These are phyloP conservation scores for Dermochelys coriacea DNA, from an alignment of 2,797 vertebrate genomes.

Conservation along the genomic window DNA sequence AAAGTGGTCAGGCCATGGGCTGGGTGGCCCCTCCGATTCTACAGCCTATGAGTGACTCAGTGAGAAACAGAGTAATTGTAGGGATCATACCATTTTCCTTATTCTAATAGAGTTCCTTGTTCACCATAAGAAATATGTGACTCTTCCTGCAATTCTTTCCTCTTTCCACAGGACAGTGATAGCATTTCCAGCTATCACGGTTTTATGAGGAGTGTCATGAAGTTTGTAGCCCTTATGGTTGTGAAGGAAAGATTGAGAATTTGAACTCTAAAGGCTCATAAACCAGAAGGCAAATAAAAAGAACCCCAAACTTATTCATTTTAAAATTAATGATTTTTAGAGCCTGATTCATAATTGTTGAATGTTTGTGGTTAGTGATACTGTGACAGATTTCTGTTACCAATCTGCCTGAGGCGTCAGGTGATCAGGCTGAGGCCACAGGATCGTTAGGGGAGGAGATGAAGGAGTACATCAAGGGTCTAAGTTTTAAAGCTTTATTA, in stretches of 20 bases:
- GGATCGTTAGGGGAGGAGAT: too few relatives aligned
- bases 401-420: too few relatives aligned
- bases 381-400: too few relatives aligned
- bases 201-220: background rate
- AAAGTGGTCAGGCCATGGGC: too few relatives aligned
- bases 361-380: background rate
- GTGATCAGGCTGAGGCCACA: too few relatives aligned
- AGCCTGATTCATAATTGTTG: background rate
- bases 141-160: background rate
- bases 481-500: too few relatives aligned
- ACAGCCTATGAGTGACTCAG: background rate
- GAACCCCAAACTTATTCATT: background rate
- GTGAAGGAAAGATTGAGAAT: background rate
- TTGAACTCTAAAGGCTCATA: background rate
- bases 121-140: background rate
- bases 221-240: background rate
- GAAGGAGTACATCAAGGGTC: too few relatives aligned
- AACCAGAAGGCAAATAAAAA: background rate
- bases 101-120: constrained; percentile 23
- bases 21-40: too few relatives aligned
- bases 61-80: background rate
- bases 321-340: constrained; percentile 12
- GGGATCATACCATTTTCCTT: constrained; percentile 23
- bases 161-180: background rate
- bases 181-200: background rate